Evolutionary conservation across 2,888 invertebrate species (phyloP).

Genomic region (Torymus aiolomorphi): DNA sequence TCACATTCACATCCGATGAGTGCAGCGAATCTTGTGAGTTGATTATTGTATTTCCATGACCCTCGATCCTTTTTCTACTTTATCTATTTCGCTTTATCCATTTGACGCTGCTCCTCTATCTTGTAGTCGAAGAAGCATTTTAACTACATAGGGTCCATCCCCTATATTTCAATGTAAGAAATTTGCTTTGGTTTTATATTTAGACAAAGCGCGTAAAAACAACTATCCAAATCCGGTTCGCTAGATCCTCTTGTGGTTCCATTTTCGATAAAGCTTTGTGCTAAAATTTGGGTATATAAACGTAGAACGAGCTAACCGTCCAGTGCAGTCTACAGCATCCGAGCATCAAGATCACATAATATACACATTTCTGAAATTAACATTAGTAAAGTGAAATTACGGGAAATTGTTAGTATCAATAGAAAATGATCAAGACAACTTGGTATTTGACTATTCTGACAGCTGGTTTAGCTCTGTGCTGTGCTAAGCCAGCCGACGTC

Average conservation of each 20-base stretch:
- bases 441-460: slow-evolving; percentile 22
- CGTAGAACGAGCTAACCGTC: slow-evolving; percentile 5
- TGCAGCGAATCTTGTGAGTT: too few species aligned
- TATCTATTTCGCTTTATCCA: too few species aligned
- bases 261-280: background rate
- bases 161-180: too few species aligned
- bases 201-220: background rate
- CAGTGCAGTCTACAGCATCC: slow-evolving; percentile 25
- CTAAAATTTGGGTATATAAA: slow-evolving; percentile 39
- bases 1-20: too few species aligned
- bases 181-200: background rate
- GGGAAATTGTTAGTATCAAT: background rate
- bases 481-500: slow-evolving; percentile 31
- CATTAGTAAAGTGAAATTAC: too few species aligned
- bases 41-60: too few species aligned
- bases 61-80: too few species aligned
- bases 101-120: too few species aligned
- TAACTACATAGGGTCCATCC: too few species aligned
- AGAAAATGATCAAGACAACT: background rate
- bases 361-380: too few species aligned
- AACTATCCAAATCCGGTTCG: slow-evolving; percentile 40
- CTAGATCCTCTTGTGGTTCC: slow-evolving; percentile 32
- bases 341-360: background rate
- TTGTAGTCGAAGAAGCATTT: too few species aligned
- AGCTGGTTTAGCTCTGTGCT: background rate